phyloP scores from a whole-genome alignment of 2,113 vertebrate genomes.

The Nesogale talazaci region DNA sequence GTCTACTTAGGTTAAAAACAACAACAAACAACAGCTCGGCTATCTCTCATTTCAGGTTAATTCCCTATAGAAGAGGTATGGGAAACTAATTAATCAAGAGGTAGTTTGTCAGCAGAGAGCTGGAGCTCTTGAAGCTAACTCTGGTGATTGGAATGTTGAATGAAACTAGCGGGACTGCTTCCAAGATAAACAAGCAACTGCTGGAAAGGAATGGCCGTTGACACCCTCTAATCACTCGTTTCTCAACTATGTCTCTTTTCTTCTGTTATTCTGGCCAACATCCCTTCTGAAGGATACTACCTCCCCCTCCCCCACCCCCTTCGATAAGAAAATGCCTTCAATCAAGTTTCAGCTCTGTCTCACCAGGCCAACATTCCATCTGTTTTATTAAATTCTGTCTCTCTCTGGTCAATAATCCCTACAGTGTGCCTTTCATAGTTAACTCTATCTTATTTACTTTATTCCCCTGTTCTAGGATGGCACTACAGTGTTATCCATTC shows the following conservation, averaged over 20 bases:
- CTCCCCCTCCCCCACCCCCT: not conserved
- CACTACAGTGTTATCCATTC: not conserved
- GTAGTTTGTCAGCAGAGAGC: not conserved
- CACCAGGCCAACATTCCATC: not conserved
- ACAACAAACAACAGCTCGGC: not conserved
- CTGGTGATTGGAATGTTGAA: not conserved
- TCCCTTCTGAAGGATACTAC: not conserved
- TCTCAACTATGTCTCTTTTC: conserved; percentile 3
- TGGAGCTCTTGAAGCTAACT: not conserved
- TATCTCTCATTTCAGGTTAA: not conserved
- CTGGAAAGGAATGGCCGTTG: not conserved
- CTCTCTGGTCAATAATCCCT: not conserved
- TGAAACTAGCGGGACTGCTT: not conserved
- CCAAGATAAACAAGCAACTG: not conserved
- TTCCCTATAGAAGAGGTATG: not conserved
- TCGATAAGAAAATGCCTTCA: conserved; percentile 4
- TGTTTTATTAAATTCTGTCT: not conserved
- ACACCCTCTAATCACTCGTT: not conserved
- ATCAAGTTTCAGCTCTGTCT: not conserved
- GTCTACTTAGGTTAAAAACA: not conserved
- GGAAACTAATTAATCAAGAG: not conserved
- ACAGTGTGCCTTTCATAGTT: not conserved
- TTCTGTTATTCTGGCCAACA: not conserved
- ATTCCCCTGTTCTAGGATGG: not conserved
- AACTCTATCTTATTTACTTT: not conserved